phyloP scores from a whole-genome alignment of 2,113 vertebrate genomes.

The Heteronetta atricapilla region DNA sequence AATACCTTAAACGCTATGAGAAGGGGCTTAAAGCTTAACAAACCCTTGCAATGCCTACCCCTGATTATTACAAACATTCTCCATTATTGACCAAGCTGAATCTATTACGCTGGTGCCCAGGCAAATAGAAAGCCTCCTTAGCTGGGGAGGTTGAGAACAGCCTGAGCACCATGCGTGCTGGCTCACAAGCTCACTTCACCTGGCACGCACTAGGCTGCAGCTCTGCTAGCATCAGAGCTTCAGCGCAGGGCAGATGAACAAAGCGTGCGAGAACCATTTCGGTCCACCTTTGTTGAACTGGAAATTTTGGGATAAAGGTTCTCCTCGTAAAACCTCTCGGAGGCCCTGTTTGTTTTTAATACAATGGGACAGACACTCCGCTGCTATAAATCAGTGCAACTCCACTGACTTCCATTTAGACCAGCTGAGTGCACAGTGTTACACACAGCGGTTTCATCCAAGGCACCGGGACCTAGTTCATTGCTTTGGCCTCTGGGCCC shows the following conservation, averaged over 20 bases:
- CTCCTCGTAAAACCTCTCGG: neutral
- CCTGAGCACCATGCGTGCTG: rapidly evolving
- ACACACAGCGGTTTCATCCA: neutral
- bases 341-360: conserved; percentile 42
- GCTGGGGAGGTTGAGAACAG: neutral
- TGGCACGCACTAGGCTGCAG: neutral
- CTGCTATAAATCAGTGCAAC: conserved; percentile 48
- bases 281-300: neutral
- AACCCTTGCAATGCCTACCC: neutral
- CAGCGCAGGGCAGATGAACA: rapidly evolving
- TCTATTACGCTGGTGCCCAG: neutral
- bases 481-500: conserved; percentile 46
- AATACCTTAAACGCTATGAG: neutral
- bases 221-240: neutral
- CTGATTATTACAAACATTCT: neutral
- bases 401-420: neutral
- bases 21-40: neutral
- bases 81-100: neutral
- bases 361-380: conserved; percentile 14
- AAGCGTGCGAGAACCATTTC: neutral
- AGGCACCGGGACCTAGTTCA: neutral
- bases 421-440: neutral
- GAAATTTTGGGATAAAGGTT: conserved; percentile 13
- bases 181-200: neutral
- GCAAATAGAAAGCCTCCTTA: neutral